These are phyloP conservation scores for Greenwoodochromis staneri DNA, from an alignment of 2,113 vertebrate species.

Conservation along the genomic window DNA sequence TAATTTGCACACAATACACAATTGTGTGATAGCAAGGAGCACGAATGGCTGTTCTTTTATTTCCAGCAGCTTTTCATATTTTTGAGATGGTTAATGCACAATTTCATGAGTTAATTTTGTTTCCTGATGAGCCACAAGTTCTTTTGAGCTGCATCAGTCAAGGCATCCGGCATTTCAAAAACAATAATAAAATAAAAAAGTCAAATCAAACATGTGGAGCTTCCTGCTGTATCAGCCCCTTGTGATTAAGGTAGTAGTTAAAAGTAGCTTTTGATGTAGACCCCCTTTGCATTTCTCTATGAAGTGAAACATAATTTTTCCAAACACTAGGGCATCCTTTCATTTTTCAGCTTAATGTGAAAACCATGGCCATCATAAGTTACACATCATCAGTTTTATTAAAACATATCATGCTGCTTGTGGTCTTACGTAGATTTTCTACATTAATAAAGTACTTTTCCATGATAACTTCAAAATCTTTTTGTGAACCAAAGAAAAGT, in stretches of 20 bases:
- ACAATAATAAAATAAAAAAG: not conserved
- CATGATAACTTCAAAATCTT: not conserved
- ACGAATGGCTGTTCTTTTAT: not conserved
- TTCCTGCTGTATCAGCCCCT: not conserved
- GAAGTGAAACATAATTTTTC: not conserved
- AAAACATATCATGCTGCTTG: not conserved
- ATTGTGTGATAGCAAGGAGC: not conserved
- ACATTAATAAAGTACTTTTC: not conserved
- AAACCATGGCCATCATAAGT: constrained; percentile 3
- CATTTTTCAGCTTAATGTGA: constrained; percentile 12
- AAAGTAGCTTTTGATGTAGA: not conserved
- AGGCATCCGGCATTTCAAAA: not conserved
- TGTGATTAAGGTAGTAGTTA: not conserved
- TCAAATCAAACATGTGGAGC: not conserved
- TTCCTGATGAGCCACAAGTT: not conserved
- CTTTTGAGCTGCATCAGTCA: not conserved
- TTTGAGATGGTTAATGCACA: not conserved
- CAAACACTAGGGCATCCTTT: not conserved
- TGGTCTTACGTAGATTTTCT: not conserved
- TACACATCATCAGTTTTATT: constrained; percentile 4
- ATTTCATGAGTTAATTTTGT: not conserved
- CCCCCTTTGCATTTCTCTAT: not conserved
- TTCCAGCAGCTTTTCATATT: not conserved
- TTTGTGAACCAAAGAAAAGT: not conserved
- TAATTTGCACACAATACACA: not conserved